phyloP scores from a whole-genome alignment of 2,113 vertebrate species.

The Lycocorax pyrrhopterus region DNA sequence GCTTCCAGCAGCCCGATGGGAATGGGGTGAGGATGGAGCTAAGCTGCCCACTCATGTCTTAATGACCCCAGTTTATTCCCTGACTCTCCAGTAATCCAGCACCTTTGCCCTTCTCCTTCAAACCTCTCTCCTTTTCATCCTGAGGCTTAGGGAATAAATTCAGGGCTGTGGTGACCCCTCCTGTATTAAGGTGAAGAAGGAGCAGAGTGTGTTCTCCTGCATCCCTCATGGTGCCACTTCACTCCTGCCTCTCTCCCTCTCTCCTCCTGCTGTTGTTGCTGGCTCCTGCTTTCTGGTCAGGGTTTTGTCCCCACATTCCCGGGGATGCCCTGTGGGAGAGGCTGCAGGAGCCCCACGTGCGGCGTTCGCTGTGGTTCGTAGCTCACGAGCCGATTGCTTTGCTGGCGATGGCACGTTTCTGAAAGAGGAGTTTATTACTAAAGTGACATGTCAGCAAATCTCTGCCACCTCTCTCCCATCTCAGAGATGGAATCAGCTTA shows the following conservation, averaged over 20 bases:
- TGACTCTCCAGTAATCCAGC: not conserved
- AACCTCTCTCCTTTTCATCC: not conserved
- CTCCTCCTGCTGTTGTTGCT: rapidly evolving
- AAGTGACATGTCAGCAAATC: constrained; percentile 67
- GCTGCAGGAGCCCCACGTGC: not conserved
- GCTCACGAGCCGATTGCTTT: not conserved
- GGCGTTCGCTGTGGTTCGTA: not conserved
- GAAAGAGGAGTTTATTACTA: constrained; percentile 50
- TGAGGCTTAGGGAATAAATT: not conserved
- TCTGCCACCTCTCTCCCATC: constrained; percentile 36
- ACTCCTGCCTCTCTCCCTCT: not conserved
- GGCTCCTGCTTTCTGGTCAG: not conserved
- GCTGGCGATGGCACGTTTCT: constrained; percentile 18
- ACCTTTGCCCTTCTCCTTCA: not conserved
- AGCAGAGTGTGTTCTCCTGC: not conserved
- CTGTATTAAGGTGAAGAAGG: not conserved
- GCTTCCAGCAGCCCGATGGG: not conserved
- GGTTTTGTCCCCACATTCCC: not conserved
- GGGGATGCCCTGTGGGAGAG: not conserved
- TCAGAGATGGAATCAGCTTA: constrained; percentile 52
- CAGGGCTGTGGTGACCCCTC: not conserved
- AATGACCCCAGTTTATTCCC: not conserved
- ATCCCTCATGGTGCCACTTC: not conserved
- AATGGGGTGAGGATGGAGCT: not conserved
- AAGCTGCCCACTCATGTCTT: not conserved